Conservation (phyloP, 1,140 invertebrate genomes). For the Papilio polytes region DNA sequence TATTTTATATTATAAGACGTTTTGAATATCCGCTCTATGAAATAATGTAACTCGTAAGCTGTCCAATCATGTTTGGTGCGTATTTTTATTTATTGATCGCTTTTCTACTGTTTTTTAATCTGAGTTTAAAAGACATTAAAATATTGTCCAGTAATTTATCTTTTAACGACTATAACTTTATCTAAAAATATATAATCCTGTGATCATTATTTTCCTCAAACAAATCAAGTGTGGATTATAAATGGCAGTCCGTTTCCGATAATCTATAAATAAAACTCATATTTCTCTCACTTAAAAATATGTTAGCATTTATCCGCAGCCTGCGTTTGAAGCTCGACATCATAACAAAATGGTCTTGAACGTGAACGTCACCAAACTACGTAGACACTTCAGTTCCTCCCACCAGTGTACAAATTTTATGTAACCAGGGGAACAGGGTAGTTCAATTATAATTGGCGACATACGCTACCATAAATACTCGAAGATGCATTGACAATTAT, state of each 20-base stretch:
- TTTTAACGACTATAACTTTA: conserved; percentile 22
- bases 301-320: conserved; percentile 61
- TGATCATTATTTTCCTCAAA: conserved; percentile 59
- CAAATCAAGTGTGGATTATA: conserved; percentile 72
- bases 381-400: conserved; percentile 42
- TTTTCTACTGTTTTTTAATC: background rate
- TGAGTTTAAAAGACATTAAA: background rate
- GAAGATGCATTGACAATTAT: conserved; percentile 56
- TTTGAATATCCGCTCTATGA: too few relatives aligned
- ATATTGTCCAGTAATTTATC: background rate
- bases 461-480: conserved; percentile 64
- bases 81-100: background rate
- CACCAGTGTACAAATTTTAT: conserved; percentile 43
- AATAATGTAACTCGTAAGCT: too few relatives aligned
- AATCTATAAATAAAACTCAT: conserved; percentile 65
- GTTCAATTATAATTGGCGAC: conserved; percentile 54
- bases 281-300: conserved; percentile 72
- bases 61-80: background rate
- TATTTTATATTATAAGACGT: too few relatives aligned
- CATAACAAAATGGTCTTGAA: conserved; percentile 63
- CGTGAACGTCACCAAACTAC: conserved; percentile 48
- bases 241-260: conserved; percentile 70
- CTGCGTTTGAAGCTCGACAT: conserved; percentile 61
- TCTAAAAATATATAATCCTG: conserved; percentile 47
- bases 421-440: conserved; percentile 41